phyloP scores from a whole-genome alignment of 2,888 invertebrate genomes.

The Agapostemon virescens region DNA sequence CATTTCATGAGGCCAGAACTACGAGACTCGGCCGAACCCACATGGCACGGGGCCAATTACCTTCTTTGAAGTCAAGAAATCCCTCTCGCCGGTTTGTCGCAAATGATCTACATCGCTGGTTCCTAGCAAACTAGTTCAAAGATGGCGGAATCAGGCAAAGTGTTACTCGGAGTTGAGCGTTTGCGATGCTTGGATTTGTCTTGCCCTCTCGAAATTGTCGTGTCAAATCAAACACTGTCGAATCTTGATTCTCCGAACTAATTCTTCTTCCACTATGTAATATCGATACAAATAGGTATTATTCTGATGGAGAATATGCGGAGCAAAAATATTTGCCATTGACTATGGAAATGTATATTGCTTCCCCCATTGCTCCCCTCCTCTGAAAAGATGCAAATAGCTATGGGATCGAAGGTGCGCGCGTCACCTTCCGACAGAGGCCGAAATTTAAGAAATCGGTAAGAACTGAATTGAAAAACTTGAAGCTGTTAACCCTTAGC shows the following conservation, averaged over 20 bases:
- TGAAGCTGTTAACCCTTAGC: too few relatives aligned
- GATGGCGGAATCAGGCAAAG: neutral
- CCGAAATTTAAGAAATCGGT: too few relatives aligned
- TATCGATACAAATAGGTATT: too few relatives aligned
- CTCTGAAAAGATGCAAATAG: too few relatives aligned
- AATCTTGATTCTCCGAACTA: neutral
- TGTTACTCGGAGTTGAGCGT: neutral
- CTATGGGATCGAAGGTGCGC: too few relatives aligned
- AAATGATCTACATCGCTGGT: neutral
- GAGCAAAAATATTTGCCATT: too few relatives aligned
- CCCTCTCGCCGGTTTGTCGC: neutral
- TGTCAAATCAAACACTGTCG: fast-evolving
- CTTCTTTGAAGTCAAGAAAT: conserved; percentile 32
- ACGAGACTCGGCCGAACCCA: conserved; percentile 29
- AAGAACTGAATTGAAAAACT: too few relatives aligned
- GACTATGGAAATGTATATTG: too few relatives aligned
- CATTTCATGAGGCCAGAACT: conserved; percentile 64
- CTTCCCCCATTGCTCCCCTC: too few relatives aligned
- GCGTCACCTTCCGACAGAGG: too few relatives aligned
- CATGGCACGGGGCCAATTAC: conserved; percentile 42
- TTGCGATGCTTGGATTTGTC: neutral
- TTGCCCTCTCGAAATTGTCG: neutral
- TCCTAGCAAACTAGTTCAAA: conserved; percentile 4
- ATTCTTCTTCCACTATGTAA: too few relatives aligned
- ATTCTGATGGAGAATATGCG: too few relatives aligned